Percentiles rank a stretch among this genome's conserved stretches.
These are phyloP conservation scores for Caenorhabditis sulstoni DNA, from an alignment of 2,888 invertebrate genomes.

Conservation along the genomic window DNA sequence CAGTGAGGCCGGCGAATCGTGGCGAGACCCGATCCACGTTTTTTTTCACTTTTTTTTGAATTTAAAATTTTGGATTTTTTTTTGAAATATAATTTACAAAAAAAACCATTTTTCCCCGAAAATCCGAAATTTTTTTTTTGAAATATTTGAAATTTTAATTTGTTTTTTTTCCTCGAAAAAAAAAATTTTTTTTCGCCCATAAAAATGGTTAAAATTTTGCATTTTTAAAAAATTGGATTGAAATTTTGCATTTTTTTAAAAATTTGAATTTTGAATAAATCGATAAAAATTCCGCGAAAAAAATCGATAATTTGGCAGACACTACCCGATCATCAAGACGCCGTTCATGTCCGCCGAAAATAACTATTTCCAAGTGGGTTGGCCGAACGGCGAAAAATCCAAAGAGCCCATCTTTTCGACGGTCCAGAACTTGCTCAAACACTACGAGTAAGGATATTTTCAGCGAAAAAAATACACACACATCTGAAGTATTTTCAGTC, in stretches of 20 bases:
- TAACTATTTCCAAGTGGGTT: slow-evolving; percentile 21
- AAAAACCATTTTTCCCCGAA: no score
- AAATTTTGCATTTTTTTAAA: no score
- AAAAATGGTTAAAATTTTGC: no score
- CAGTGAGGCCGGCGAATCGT: no score
- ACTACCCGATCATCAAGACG: slow-evolving; percentile 19
- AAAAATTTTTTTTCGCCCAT: no score
- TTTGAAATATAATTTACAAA: not conserved
- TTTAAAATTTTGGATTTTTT: not conserved
- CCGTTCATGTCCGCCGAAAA: not conserved
- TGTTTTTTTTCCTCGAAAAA: no score
- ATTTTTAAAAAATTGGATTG: no score
- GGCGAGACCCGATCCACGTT: no score
- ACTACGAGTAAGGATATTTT: slow-evolving; percentile 15
- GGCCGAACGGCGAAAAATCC: not conserved
- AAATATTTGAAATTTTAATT: no score
- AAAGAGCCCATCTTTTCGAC: slow-evolving; percentile 24
- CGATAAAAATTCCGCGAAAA: no score
- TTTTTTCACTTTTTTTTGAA: no score
- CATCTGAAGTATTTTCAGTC: slow-evolving; percentile 14
- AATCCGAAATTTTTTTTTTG: not conserved
- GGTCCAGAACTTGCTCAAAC: slow-evolving; percentile 26
- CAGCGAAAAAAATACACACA: not conserved
- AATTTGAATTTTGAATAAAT: no score
- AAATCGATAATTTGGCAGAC: slow-evolving; percentile 15